Percentiles rank a stretch among this genome's conserved stretches.
These are phyloP conservation scores for Podotricha telesiphe DNA, from an alignment of 2,888 invertebrate species.

Conservation along the genomic window DNA sequence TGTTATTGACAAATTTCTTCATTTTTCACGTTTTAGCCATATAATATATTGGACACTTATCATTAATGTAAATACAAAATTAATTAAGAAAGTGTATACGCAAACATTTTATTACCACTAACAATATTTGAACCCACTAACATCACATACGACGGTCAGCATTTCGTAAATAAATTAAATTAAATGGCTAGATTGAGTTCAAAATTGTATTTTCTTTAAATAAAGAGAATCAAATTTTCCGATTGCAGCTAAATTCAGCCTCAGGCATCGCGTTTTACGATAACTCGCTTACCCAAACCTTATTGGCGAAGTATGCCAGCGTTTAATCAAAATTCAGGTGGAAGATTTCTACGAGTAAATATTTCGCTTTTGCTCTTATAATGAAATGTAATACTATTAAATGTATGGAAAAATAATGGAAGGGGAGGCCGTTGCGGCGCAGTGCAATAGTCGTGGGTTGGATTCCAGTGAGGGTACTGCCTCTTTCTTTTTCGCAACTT, in stretches of 20 bases:
- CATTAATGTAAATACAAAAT: too few species aligned
- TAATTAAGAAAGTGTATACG: too few species aligned
- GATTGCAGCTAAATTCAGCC: constrained; percentile 8
- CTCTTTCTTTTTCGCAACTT: too few species aligned
- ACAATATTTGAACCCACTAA: neutral
- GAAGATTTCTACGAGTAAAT: constrained; percentile 11
- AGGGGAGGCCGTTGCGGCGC: neutral
- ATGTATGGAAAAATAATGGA: neutral
- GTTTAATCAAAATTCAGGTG: constrained; percentile 20
- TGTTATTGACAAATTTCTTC: too few species aligned
- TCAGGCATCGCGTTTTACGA: constrained; percentile 15
- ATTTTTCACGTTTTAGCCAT: too few species aligned
- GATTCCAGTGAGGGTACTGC: too few species aligned
- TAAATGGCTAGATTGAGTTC: neutral
- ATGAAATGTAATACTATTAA: neutral
- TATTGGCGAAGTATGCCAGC: constrained; percentile 18
- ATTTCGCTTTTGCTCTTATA: constrained; percentile 8
- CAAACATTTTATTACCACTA: neutral
- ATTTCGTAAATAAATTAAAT: constrained; percentile 4
- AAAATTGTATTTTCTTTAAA: constrained; percentile 10
- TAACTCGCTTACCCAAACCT: constrained; percentile 17
- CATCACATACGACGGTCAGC: neutral
- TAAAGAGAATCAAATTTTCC: constrained; percentile 12
- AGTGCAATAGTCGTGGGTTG: too few species aligned
- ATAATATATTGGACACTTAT: too few species aligned